Conservation (phyloP, 2,797 vertebrate genomes). For the Anas flavirostris region DNA sequence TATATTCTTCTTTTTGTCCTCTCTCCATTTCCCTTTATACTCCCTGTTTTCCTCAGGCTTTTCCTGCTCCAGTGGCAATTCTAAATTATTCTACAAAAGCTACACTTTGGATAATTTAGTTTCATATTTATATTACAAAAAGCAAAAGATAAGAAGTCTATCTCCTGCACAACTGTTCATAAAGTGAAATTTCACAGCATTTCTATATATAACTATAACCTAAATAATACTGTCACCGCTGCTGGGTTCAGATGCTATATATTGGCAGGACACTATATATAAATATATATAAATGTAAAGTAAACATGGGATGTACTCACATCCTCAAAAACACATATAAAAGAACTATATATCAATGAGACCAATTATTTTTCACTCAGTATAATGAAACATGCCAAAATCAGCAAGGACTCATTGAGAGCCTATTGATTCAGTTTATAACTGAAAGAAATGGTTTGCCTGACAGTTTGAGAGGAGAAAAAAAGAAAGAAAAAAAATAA, state of each 20-base stretch:
- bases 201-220: not conserved
- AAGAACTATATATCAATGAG: not conserved
- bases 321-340: conserved; percentile 21
- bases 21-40: not conserved
- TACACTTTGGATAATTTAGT: not conserved
- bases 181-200: not conserved
- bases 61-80: not conserved
- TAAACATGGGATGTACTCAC: not conserved
- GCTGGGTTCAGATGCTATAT: not conserved
- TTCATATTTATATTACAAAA: not conserved
- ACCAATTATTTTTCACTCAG: conserved; percentile 29
- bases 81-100: not conserved
- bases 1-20: not conserved
- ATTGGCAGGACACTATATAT: not conserved
- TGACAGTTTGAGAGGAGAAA: not conserved
- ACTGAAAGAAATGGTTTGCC: not conserved
- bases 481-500: not conserved
- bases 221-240: not conserved
- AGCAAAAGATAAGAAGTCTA: not conserved
- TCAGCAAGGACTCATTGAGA: not conserved
- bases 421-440: not conserved
- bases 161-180: not conserved
- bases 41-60: not conserved
- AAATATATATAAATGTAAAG: not conserved
- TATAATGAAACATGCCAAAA: not conserved